These are phyloP conservation scores for Charina bottae DNA, from an alignment of 2,113 vertebrate genomes.

Conservation along the genomic window DNA sequence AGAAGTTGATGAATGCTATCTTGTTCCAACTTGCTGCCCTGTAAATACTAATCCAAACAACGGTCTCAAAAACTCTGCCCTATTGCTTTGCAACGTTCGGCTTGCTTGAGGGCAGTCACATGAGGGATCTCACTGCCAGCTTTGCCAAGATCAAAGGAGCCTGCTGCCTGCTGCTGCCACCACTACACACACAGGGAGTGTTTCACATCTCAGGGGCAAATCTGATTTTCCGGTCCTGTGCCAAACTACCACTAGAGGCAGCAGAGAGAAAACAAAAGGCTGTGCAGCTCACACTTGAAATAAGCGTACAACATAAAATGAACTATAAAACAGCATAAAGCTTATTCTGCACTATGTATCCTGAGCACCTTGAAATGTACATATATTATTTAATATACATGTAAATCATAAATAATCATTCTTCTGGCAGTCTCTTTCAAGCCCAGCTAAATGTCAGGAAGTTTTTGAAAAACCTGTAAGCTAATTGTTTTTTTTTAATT, in stretches of 20 bases:
- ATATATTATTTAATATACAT: not conserved
- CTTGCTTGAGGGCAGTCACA: constrained; percentile 24
- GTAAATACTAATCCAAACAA: not conserved
- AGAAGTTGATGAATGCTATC: accelerated
- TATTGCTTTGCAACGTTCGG: accelerated
- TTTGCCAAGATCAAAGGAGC: constrained; percentile 35
- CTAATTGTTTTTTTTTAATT: not conserved
- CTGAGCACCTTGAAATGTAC: not conserved
- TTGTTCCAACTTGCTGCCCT: not conserved
- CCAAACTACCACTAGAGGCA: not conserved
- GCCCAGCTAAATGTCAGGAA: not conserved
- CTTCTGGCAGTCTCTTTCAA: constrained; percentile 10
- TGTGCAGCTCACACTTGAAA: not conserved
- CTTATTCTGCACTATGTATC: not conserved
- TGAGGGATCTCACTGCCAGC: not conserved
- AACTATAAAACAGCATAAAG: not conserved
- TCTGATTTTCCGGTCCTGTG: constrained; percentile 7
- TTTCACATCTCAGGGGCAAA: constrained; percentile 21
- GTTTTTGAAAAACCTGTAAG: not conserved
- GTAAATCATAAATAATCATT: not conserved
- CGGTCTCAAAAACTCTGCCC: not conserved
- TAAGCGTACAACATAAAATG: not conserved
- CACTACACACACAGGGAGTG: constrained; percentile 1
- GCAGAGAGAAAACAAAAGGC: not conserved
- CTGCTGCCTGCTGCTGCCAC: not conserved